A percentile compares a stretch with the other conserved stretches of the same genome.
Conservation (phyloP, 2,113 vertebrate genomes). For the Apodemus sylvaticus region DNA sequence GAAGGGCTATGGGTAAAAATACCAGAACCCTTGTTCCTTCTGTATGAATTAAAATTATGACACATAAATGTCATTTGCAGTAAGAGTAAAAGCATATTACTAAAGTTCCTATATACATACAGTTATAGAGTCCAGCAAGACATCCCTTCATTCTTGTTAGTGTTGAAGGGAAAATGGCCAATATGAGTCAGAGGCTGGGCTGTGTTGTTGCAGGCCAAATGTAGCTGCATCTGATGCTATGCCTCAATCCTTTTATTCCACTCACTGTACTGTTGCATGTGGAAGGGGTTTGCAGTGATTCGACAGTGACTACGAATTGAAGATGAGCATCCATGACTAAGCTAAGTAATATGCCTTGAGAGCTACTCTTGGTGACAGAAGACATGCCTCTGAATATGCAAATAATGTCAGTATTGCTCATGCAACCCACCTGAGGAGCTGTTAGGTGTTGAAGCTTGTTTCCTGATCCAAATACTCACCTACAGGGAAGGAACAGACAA, state of each 20-base stretch:
- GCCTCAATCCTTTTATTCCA: background rate
- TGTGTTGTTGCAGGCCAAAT: background rate
- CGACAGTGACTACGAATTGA: background rate
- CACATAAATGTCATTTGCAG: background rate
- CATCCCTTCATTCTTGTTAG: background rate
- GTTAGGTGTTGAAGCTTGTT: background rate
- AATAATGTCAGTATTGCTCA: constrained; percentile 65
- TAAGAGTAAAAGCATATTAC: background rate
- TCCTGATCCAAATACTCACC: constrained; percentile 43
- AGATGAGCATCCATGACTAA: background rate
- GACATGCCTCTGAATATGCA: constrained; percentile 53
- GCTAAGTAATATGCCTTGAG: background rate
- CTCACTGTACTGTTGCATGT: background rate
- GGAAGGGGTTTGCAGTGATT: background rate
- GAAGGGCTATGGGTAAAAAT: background rate
- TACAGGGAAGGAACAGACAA: constrained; percentile 66
- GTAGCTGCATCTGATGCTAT: background rate
- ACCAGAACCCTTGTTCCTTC: background rate
- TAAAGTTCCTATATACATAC: background rate
- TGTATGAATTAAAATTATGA: background rate
- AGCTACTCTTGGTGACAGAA: background rate
- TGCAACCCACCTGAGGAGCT: constrained; percentile 3
- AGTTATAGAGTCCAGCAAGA: background rate
- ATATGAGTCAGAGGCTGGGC: background rate
- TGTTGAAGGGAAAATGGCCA: background rate